Conservation (phyloP, 1,140 invertebrate species). For the Halictus rubicundus region DNA sequence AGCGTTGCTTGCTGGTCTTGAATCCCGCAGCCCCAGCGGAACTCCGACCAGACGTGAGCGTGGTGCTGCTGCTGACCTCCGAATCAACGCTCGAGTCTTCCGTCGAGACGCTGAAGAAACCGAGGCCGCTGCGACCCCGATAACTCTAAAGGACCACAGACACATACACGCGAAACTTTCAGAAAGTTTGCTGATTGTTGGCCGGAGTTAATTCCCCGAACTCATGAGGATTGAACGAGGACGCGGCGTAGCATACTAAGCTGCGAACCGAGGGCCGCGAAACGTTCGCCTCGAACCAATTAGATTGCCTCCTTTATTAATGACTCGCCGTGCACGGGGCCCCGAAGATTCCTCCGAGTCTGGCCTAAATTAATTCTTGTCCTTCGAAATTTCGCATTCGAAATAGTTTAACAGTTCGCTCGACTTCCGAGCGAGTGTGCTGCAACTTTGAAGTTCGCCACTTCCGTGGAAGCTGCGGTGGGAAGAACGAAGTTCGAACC, state of each 20-base stretch:
- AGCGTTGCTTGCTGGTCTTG: conserved; percentile 83
- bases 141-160: conserved; percentile 75
- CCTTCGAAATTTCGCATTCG: too few species aligned
- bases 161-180: neutral
- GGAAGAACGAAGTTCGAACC: too few species aligned
- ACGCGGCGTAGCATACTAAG: neutral
- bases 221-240: neutral
- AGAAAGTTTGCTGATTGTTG: neutral
- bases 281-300: too few species aligned
- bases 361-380: too few species aligned
- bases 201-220: neutral
- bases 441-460: too few species aligned
- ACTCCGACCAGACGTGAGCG: conserved; percentile 68
- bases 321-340: too few species aligned
- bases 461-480: too few species aligned
- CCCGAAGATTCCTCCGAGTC: too few species aligned
- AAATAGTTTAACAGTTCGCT: too few species aligned
- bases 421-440: too few species aligned
- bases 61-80: conserved; percentile 69
- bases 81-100: conserved; percentile 81
- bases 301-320: too few species aligned
- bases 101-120: conserved; percentile 84
- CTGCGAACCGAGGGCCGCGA: too few species aligned
- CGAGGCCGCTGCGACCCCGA: conserved; percentile 78
- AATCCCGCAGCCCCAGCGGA: conserved; percentile 67